Conservation (phyloP, 2,113 vertebrate genomes). For the Gymnocephalus cernua region DNA sequence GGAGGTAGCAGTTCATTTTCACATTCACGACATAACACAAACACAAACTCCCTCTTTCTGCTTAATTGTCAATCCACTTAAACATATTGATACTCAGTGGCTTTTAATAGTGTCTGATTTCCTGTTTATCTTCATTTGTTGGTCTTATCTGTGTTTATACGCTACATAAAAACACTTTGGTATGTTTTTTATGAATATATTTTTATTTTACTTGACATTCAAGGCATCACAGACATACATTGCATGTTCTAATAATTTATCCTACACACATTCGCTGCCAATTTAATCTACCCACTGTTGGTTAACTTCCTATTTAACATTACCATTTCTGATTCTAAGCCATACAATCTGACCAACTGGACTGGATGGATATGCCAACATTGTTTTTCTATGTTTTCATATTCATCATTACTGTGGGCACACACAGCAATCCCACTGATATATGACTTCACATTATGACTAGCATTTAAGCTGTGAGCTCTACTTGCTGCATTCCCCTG, state of each 20-base stretch:
- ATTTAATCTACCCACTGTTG: not conserved
- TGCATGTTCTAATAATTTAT: not conserved
- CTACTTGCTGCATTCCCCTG: slow-evolving; percentile 19
- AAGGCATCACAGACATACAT: not conserved
- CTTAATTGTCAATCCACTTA: not conserved
- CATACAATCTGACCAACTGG: slow-evolving; percentile 15
- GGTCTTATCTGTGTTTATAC: not conserved
- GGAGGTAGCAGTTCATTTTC: too few species aligned
- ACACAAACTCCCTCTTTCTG: not conserved
- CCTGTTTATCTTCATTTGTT: not conserved
- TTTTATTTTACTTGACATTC: not conserved
- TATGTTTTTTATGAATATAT: not conserved
- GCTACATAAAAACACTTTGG: not conserved
- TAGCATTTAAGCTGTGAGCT: slow-evolving; percentile 25
- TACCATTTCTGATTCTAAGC: slow-evolving; percentile 39
- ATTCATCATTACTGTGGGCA: slow-evolving; percentile 2
- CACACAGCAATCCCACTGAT: not conserved
- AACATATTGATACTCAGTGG: not conserved
- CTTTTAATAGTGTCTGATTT: not conserved
- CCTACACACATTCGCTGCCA: not conserved
- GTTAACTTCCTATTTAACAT: slow-evolving; percentile 25
- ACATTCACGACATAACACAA: too few species aligned
- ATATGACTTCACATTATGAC: slow-evolving; percentile 10
- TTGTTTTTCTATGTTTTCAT: slow-evolving; percentile 6
- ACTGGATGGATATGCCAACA: slow-evolving; percentile 24